phyloP scores from a whole-genome alignment of 2,113 vertebrate genomes.

The Zosterops pallidus region DNA sequence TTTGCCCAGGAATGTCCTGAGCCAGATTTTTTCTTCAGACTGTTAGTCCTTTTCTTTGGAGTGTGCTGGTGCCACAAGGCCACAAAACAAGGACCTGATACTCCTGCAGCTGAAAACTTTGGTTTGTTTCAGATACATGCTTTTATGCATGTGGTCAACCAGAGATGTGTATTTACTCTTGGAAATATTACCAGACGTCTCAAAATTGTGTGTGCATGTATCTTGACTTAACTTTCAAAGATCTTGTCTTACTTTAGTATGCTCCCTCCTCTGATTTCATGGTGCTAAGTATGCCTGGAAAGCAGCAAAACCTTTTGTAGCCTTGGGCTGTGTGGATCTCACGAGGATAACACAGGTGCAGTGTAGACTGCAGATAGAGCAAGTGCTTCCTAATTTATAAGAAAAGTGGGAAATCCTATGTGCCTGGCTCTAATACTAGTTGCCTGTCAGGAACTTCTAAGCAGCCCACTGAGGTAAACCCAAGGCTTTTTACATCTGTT shows the following conservation, averaged over 20 bases:
- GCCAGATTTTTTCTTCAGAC: background rate
- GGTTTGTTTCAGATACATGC: background rate
- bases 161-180: background rate
- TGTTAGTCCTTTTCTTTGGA: background rate
- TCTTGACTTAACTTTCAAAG: background rate
- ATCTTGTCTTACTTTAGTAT: background rate
- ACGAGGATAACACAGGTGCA: background rate
- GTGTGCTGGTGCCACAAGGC: background rate
- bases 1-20: background rate
- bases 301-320: background rate
- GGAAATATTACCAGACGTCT: background rate
- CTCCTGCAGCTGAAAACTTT: background rate
- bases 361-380: background rate
- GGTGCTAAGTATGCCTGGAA: background rate
- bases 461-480: background rate
- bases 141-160: background rate
- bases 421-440: background rate
- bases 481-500: background rate
- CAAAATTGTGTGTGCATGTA: background rate
- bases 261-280: background rate
- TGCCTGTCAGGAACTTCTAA: background rate
- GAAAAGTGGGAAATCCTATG: background rate
- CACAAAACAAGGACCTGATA: background rate
- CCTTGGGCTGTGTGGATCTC: background rate
- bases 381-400: background rate